Conservation (phyloP, 2,888 invertebrate species). For the Pegoplata infirma region DNA sequence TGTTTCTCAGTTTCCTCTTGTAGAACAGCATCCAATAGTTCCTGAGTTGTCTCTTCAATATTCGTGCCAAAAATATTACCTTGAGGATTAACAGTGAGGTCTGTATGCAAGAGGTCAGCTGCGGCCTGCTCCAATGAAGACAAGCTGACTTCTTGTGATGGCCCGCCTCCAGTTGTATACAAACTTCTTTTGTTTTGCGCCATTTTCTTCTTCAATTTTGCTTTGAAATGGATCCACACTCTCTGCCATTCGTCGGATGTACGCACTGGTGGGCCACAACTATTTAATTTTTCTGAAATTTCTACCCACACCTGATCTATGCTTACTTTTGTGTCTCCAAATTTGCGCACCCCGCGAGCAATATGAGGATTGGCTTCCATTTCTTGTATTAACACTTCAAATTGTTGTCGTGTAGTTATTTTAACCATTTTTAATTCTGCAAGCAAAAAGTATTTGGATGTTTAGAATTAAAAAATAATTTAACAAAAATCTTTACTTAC, state of each 20-base stretch:
- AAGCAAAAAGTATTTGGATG: no score
- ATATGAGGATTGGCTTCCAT: conserved; percentile 18
- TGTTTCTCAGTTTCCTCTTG: not conserved
- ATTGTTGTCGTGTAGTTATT: no score
- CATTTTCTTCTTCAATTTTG: conserved; percentile 31
- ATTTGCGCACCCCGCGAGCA: not conserved
- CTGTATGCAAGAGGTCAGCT: not conserved
- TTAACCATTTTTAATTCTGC: no score
- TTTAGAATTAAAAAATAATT: no score
- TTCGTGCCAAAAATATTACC: not conserved
- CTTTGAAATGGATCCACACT: conserved; percentile 33
- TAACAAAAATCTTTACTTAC: no score
- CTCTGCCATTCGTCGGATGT: conserved; percentile 23
- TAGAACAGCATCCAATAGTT: not conserved
- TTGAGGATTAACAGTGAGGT: not conserved
- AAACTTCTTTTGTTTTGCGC: conserved; percentile 3
- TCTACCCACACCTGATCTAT: not conserved
- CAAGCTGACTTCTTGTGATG: no score
- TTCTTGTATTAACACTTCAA: conserved; percentile 4
- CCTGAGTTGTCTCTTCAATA: not conserved
- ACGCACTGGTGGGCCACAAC: conserved; percentile 11
- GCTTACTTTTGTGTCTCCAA: conserved; percentile 1
- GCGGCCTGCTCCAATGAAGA: no score
- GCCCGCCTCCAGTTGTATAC: not conserved
- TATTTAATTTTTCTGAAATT: conserved; percentile 3